Conservation (phyloP, 2,888 invertebrate species). For the Melieria crassipennis region DNA sequence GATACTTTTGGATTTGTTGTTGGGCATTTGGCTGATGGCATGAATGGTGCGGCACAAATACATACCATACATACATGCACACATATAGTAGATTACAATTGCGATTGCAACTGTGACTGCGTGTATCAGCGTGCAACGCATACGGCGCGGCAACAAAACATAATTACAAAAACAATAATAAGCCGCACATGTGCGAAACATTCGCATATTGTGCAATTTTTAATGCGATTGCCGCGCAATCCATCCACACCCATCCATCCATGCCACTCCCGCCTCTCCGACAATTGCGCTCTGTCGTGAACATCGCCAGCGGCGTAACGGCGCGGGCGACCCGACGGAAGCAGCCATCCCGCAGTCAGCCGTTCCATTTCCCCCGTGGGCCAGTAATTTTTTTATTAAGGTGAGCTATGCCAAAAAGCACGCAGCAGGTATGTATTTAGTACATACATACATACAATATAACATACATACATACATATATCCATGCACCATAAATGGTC, state of each 20-base stretch:
- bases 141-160: slow-evolving; percentile 1
- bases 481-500: slow-evolving; percentile 11
- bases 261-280: not conserved
- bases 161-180: slow-evolving; percentile 39
- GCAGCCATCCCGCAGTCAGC: not conserved
- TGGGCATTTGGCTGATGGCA: slow-evolving; percentile 39
- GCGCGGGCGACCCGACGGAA: no score
- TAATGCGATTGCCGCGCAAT: slow-evolving; percentile 19
- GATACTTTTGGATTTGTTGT: slow-evolving; percentile 30
- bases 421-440: no score
- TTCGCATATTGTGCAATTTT: slow-evolving; percentile 23
- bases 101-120: no score
- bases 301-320: no score
- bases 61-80: no score
- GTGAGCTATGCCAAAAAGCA: no score
- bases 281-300: no score
- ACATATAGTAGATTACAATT: no score
- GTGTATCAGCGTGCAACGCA: not conserved
- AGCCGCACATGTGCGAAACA: slow-evolving; percentile 26
- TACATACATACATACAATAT: slow-evolving; percentile 3
- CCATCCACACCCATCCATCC: not conserved
- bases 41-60: no score
- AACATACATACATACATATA: slow-evolving; percentile 23
- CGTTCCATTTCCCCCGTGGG: slow-evolving; percentile 11
- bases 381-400: slow-evolving; percentile 17